A percentile compares a stretch with the other conserved stretches of the same genome.
These are phyloP conservation scores for Enteromius thamalakanensis DNA, from an alignment of 2,797 vertebrate species.

Conservation along the genomic window DNA sequence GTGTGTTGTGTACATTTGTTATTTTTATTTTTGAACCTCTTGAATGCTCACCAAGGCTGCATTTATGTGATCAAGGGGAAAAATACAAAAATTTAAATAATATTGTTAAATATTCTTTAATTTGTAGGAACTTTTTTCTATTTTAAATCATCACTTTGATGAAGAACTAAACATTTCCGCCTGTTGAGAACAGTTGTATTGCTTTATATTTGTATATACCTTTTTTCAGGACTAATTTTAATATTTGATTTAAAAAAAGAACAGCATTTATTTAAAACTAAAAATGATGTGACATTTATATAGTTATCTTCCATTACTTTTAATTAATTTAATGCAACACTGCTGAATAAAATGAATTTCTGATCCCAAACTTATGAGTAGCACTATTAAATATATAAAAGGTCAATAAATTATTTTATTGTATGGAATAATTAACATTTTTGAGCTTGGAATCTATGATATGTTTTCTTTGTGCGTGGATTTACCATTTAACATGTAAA, in stretches of 20 bases:
- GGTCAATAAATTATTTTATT: not conserved
- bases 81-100: not conserved
- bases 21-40: no score
- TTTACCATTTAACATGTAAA: not conserved
- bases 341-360: not conserved
- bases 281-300: not conserved
- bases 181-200: not conserved
- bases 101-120: not conserved
- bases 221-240: not conserved
- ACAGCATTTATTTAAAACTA: no score
- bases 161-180: not conserved
- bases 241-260: no score
- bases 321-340: not conserved
- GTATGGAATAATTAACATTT: not conserved
- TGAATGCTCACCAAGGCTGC: not conserved
- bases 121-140: not conserved
- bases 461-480: not conserved
- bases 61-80: not conserved
- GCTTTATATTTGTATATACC: not conserved
- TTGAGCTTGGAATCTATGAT: not conserved
- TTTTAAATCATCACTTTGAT: not conserved
- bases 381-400: not conserved
- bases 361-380: not conserved
- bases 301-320: not conserved
- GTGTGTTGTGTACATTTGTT: not conserved